Conservation (phyloP, 1,140 invertebrate species). For the Liolophura sinensis region DNA sequence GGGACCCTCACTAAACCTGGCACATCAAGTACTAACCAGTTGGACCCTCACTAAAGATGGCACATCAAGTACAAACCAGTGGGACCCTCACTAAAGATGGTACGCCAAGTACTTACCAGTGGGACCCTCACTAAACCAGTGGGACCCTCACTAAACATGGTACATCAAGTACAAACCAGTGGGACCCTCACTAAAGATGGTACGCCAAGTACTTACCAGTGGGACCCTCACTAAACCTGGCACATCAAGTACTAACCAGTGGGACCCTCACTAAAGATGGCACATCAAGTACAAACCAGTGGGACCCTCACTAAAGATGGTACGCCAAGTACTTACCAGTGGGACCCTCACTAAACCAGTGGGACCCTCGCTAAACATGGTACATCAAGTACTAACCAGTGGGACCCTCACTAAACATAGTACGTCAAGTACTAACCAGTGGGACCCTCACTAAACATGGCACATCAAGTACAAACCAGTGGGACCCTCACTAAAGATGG, state of each 20-base stretch:
- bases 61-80: slow-evolving; percentile 42
- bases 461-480: slow-evolving; percentile 42
- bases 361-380: slow-evolving; percentile 68
- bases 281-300: slow-evolving; percentile 42
- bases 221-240: no score
- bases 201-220: slow-evolving; percentile 38
- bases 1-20: no score
- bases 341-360: no score
- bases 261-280: slow-evolving; percentile 68
- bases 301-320: slow-evolving; percentile 68
- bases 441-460: slow-evolving; percentile 68
- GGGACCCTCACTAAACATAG: slow-evolving; percentile 68
- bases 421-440: slow-evolving; percentile 55
- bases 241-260: slow-evolving; percentile 60
- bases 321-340: slow-evolving; percentile 38
- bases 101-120: slow-evolving; percentile 38
- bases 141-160: slow-evolving; percentile 68
- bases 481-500: slow-evolving; percentile 68
- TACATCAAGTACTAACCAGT: slow-evolving; percentile 55
- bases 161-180: slow-evolving; percentile 42
- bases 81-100: slow-evolving; percentile 68
- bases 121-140: no score
- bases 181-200: slow-evolving; percentile 68
- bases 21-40: slow-evolving; percentile 60
- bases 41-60: slow-evolving; percentile 68